A percentile compares a stretch with the other conserved stretches of the same genome.
Conservation (phyloP, 1,140 invertebrate genomes). For the Drosophila virilis region DNA sequence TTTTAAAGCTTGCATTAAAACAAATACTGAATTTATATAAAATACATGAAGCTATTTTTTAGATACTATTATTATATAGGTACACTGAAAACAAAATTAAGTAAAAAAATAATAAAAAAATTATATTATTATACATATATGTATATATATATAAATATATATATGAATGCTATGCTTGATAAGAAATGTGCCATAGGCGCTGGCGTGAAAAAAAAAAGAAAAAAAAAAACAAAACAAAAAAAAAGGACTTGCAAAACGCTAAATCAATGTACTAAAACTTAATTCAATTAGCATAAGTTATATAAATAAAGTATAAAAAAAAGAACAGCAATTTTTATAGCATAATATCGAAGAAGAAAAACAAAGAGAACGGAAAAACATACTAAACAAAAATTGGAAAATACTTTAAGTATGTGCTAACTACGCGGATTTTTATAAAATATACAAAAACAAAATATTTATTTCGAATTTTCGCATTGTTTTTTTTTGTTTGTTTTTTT, state of each 20-base stretch:
- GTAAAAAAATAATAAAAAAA: constrained; percentile 14
- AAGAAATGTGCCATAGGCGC: constrained; percentile 75
- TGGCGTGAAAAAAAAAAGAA: constrained; percentile 27
- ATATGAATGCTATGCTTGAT: constrained; percentile 47
- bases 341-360: constrained; percentile 30
- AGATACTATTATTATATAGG: constrained; percentile 72
- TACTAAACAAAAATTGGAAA: constrained; percentile 22
- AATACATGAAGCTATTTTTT: constrained; percentile 75
- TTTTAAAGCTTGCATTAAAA: constrained; percentile 71
- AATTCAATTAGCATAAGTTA: constrained; percentile 65
- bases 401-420: constrained; percentile 43
- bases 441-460: constrained; percentile 9
- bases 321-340: constrained; percentile 16
- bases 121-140: too few species aligned
- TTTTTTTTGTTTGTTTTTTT: not conserved
- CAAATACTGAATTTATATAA: constrained; percentile 50
- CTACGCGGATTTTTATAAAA: constrained; percentile 33
- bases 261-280: constrained; percentile 62
- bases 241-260: constrained; percentile 51
- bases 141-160: not conserved
- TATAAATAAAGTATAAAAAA: constrained; percentile 44
- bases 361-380: constrained; percentile 6
- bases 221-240: not conserved
- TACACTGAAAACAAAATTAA: constrained; percentile 26
- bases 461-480: not conserved